phyloP scores from a whole-genome alignment of 2,113 vertebrate genomes.

The Pantherophis guttatus region DNA sequence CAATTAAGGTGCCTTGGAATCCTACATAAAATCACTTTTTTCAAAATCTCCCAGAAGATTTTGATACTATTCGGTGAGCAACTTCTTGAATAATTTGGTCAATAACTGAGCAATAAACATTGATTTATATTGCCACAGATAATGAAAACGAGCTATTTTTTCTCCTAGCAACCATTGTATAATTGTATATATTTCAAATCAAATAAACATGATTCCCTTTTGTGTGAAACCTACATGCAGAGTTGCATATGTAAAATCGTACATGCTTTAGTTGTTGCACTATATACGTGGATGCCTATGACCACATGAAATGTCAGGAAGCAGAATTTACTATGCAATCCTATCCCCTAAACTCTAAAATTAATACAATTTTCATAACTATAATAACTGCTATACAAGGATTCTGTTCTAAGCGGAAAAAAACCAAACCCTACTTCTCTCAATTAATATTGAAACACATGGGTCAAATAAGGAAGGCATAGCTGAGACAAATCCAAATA shows the following conservation, averaged over 20 bases:
- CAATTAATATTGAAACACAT: neutral
- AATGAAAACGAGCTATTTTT: neutral
- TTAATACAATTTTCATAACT: neutral
- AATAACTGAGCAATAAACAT: neutral
- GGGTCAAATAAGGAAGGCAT: neutral
- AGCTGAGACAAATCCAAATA: neutral
- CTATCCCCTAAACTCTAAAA: neutral
- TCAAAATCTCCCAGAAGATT: neutral
- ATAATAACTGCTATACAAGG: neutral
- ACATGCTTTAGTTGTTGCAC: neutral
- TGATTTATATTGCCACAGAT: neutral
- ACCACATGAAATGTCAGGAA: neutral
- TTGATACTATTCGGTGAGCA: neutral
- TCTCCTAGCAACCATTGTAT: neutral
- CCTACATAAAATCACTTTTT: neutral
- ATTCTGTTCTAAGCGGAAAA: neutral
- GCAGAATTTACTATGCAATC: neutral
- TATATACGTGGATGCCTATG: neutral
- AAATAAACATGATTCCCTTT: neutral
- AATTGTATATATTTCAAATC: neutral
- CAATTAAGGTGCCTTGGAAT: neutral
- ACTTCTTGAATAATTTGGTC: neutral
- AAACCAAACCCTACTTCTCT: neutral
- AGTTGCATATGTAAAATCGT: neutral
- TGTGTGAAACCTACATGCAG: neutral